Evolutionary conservation across 2,797 vertebrate genomes (phyloP).

Genomic region (Sebastiscus tertius): DNA sequence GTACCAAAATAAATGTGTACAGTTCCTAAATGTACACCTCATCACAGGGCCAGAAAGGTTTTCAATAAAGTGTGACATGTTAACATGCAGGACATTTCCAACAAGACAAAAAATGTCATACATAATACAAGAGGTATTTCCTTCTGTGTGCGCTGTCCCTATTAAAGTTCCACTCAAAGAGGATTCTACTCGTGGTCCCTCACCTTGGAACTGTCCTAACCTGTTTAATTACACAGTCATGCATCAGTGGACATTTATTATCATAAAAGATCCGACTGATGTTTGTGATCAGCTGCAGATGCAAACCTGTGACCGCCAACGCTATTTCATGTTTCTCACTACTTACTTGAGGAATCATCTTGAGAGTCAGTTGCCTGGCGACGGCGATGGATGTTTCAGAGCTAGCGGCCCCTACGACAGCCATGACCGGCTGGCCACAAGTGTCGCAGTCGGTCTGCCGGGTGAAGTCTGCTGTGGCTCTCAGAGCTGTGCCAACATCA

Average conservation of each 20-base stretch:
- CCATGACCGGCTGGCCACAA: conserved; percentile 75
- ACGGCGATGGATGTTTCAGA: conserved; percentile 89
- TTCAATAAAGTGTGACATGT: neutral
- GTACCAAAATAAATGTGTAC: neutral
- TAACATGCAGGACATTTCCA: neutral
- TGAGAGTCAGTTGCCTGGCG: conserved; percentile 86
- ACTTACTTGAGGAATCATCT: conserved; percentile 88
- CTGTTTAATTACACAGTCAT: neutral
- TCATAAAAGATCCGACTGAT: neutral
- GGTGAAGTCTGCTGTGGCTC: conserved; percentile 79
- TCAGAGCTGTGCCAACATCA: conserved; percentile 86
- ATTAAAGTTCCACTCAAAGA: neutral
- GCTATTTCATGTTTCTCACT: neutral
- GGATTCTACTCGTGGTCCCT: too few relatives aligned
- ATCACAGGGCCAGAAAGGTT: neutral
- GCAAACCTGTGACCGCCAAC: neutral
- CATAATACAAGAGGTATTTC: too few relatives aligned
- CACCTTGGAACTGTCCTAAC: too few relatives aligned
- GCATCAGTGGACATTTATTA: neutral
- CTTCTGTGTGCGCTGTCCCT: neutral
- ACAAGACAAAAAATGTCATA: neutral
- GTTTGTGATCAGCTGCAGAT: neutral
- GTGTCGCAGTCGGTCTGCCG: conserved; percentile 70
- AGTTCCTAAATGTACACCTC: neutral
- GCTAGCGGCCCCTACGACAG: conserved; percentile 82